Evolutionary conservation across 1,140 invertebrate genomes (phyloP).

Genomic region (Drosophila bipectinata): DNA sequence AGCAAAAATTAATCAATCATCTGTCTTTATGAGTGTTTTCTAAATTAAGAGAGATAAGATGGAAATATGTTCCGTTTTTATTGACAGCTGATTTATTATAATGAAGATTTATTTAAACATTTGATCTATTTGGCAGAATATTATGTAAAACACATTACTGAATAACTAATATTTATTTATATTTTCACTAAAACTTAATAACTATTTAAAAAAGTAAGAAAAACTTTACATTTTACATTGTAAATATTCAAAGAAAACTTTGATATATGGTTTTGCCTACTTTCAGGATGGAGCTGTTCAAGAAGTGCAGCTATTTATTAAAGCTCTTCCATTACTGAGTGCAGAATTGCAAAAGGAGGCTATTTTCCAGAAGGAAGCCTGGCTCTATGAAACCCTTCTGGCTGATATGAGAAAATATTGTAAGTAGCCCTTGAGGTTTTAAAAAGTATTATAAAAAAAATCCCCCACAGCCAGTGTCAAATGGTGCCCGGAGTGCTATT

Average conservation of each 20-base stretch:
- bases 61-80: too few relatives aligned
- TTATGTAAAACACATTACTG: too few relatives aligned
- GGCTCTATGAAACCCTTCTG: conserved; percentile 57
- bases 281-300: conserved; percentile 34
- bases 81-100: too few relatives aligned
- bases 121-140: too few relatives aligned
- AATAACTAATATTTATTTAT: neutral
- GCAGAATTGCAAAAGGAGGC: conserved; percentile 59
- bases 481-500: conserved; percentile 72
- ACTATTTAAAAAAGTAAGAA: neutral
- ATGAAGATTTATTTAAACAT: neutral
- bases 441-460: neutral
- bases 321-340: conserved; percentile 57
- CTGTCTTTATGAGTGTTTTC: neutral
- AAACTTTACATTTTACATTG: neutral
- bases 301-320: conserved; percentile 56
- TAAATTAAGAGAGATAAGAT: neutral
- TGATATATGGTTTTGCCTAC: conserved; percentile 14
- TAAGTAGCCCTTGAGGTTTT: conserved; percentile 15
- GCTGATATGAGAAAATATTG: conserved; percentile 51
- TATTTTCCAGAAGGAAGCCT: conserved; percentile 68
- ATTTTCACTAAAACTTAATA: neutral
- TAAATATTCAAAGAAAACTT: neutral
- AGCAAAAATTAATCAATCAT: conserved; percentile 4
- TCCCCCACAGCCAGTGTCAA: conserved; percentile 42